Base-by-base conservation (phyloP, 2,888 invertebrate species). In the Patella depressa region DNA sequence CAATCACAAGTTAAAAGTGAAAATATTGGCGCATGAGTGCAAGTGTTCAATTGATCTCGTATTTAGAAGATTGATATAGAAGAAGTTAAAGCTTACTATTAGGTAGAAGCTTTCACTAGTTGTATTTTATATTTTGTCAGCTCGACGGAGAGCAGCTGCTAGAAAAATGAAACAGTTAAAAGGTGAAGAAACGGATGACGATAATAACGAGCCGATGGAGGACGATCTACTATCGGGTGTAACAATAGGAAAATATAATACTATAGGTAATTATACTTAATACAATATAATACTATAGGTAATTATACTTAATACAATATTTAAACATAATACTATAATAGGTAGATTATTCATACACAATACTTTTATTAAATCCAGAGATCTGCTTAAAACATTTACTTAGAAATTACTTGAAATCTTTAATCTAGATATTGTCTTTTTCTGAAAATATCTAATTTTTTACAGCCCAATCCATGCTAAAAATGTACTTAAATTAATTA, bases 161-260 rank as follows among this genome's bases (percentile, higher is more conserved):
- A 82, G 87, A 72, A 89, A 89, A 77, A 85, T 89, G 85, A 88
- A 89, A 82, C 88, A 86, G 80, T 75, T 86, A 59, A 88, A 88
- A 79, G 88, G 87, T 53, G 88, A 88, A 80, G 87, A 88, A 72
- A 85, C 84, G 11, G 88, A 88, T 74, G 87, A 88, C 75, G 88
- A 88, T 76, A 88, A 87, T 79, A 85, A 87, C 65, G 87, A 88
- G 71, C 84, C 87, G 53, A 85, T 86, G 73, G 86, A 87, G 69
- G 88, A 88, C 78, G 86, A 88, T 79, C 82, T 88, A 65, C 81
- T 89, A 74, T 78, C 84, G 59, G 88, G 86, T 73, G 79, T 86
- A 54, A 84, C 83, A 78, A 80, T 85, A 80, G 83, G 86, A 82
- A 81, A 72, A 69, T 17, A 76, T 65, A 76, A 57, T 59, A 53